Evolutionary conservation across 1,140 invertebrate genomes (phyloP).

Genomic region (Heliconius melpomene): DNA sequence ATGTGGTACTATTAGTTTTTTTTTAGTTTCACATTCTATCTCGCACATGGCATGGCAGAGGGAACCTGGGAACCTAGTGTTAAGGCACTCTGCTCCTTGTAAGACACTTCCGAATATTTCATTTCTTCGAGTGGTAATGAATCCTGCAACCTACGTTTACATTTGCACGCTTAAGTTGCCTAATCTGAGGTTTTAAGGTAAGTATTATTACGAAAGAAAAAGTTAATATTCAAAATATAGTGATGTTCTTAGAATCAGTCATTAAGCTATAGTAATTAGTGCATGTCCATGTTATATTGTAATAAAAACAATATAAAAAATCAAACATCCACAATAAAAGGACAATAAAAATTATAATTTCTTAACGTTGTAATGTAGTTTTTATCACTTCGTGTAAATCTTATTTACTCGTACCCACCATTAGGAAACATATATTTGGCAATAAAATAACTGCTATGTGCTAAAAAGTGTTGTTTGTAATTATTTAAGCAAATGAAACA

Average conservation of each 20-base stretch:
- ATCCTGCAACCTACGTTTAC: too few species aligned
- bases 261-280: neutral
- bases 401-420: neutral
- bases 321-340: neutral
- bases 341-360: neutral
- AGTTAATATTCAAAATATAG: neutral
- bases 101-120: too few species aligned
- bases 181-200: too few species aligned
- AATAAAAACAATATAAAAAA: constrained; percentile 5
- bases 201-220: neutral
- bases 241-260: neutral
- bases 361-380: neutral
- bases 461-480: neutral
- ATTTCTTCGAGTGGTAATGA: too few species aligned
- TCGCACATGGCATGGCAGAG: too few species aligned
- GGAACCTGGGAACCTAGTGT: too few species aligned
- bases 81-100: too few species aligned
- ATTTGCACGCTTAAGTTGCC: too few species aligned
- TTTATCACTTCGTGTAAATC: neutral
- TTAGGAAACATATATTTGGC: neutral
- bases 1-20: neutral
- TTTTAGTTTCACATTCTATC: too few species aligned
- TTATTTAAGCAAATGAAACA: too few species aligned
- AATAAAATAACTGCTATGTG: neutral
- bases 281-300: neutral